Evolutionary conservation across 1,140 invertebrate genomes (phyloP).

Genomic region (Orchestia grillus): DNA sequence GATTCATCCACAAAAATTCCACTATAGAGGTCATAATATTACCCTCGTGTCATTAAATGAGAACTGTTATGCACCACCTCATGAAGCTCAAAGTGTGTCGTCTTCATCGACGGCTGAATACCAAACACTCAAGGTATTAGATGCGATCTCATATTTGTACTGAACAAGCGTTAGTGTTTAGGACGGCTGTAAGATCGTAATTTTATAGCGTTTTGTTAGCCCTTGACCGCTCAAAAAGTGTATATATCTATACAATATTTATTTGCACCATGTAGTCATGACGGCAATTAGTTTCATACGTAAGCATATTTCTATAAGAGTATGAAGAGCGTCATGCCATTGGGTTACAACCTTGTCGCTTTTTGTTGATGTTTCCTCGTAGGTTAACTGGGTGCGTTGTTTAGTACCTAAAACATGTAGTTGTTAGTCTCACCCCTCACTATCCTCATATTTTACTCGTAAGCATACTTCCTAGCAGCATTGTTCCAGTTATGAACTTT

Average conservation of each 20-base stretch:
- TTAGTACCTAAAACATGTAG: constrained; percentile 10
- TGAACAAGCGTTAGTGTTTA: background rate
- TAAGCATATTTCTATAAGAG: background rate
- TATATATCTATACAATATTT: constrained; percentile 29
- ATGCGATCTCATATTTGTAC: background rate
- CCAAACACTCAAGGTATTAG: background rate
- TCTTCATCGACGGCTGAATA: background rate
- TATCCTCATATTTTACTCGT: background rate
- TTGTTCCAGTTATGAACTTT: background rate
- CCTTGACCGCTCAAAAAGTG: constrained; percentile 33
- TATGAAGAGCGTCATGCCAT: background rate
- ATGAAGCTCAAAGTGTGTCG: background rate
- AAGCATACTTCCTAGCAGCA: background rate
- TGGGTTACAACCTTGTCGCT: background rate
- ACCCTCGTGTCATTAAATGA: background rate
- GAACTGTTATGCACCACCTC: background rate
- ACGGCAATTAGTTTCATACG: background rate
- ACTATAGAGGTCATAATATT: background rate
- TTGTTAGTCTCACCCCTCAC: background rate
- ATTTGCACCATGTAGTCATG: constrained; percentile 20
- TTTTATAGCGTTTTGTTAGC: background rate
- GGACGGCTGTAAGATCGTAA: background rate
- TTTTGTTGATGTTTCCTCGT: background rate
- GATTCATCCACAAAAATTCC: background rate
- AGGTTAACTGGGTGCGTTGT: background rate